Conservation (phyloP, 1,140 invertebrate genomes). For the Drosophila pallidifrons region DNA sequence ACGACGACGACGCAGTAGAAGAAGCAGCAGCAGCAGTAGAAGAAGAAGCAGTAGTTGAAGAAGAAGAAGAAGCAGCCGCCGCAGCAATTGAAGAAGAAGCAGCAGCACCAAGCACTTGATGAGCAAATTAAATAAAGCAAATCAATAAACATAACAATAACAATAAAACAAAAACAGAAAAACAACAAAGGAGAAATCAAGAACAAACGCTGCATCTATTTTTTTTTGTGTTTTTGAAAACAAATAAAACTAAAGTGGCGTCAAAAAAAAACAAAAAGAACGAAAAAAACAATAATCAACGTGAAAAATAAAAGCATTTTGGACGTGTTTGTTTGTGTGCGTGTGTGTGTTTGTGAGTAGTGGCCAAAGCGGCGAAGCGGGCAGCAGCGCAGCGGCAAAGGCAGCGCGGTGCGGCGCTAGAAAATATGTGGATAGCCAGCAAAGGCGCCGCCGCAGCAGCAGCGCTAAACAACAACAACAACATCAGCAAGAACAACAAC, state of each 20-base stretch:
- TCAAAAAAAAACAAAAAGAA: constrained; percentile 2
- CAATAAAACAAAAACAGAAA: constrained; percentile 24
- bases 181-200: constrained; percentile 2
- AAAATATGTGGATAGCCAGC: constrained; percentile 57
- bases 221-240: constrained; percentile 29
- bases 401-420: constrained; percentile 21
- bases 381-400: constrained; percentile 10
- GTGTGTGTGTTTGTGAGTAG: neutral
- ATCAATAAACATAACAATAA: constrained; percentile 61
- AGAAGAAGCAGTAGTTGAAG: constrained; percentile 7
- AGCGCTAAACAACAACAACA: constrained; percentile 38
- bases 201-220: constrained; percentile 5
- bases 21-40: constrained; percentile 13
- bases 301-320: constrained; percentile 5
- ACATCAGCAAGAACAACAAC: neutral
- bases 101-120: constrained; percentile 31
- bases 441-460: constrained; percentile 38
- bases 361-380: constrained; percentile 4
- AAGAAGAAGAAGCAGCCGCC: constrained; percentile 10
- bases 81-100: constrained; percentile 15
- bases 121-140: constrained; percentile 45
- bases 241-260: neutral
- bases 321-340: neutral
- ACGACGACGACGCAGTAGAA: constrained; percentile 16
- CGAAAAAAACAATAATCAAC: constrained; percentile 10